A percentile compares a stretch with the other conserved stretches of the same genome.
phyloP scores from a whole-genome alignment of 1,140 invertebrate species.

The Pachyrhynchus sulphureomaculatus region DNA sequence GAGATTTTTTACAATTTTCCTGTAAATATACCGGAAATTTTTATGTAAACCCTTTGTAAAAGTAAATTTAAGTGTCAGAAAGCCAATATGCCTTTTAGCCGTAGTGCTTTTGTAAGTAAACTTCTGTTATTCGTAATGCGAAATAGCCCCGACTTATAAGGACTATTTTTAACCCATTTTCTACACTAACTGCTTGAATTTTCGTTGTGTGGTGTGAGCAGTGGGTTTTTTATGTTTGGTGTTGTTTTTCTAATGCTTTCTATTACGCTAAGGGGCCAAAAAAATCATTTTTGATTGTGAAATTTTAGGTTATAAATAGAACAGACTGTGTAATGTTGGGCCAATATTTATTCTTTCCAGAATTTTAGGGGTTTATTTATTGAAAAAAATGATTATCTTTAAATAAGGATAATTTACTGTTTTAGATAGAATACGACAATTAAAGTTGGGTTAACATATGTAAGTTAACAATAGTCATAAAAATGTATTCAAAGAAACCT shows the following conservation, averaged over 20 bases:
- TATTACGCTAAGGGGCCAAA: background rate
- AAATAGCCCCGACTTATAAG: conserved; percentile 9
- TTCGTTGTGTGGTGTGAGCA: no score
- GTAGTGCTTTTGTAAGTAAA: conserved; percentile 24
- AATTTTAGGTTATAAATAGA: conserved; percentile 16
- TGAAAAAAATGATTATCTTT: background rate
- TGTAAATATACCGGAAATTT: conserved; percentile 1
- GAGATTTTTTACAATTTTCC: conserved; percentile 1
- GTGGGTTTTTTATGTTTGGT: conserved; percentile 13
- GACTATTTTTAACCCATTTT: conserved; percentile 17
- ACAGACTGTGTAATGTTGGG: background rate
- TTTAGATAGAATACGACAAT: background rate
- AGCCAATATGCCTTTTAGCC: conserved; percentile 19
- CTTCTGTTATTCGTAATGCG: background rate
- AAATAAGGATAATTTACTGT: background rate
- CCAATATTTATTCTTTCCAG: conserved; percentile 5
- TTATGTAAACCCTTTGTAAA: conserved; percentile 5
- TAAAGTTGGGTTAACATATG: no score
- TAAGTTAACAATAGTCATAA: no score
- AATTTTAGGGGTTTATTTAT: background rate
- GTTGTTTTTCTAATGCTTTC: conserved; percentile 2
- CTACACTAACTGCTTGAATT: conserved; percentile 11
- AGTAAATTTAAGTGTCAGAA: conserved; percentile 7
- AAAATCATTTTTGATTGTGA: background rate
- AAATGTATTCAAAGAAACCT: no score